Evolutionary conservation across 2,888 invertebrate species (phyloP).

Genomic region (Agrotis clavis): DNA sequence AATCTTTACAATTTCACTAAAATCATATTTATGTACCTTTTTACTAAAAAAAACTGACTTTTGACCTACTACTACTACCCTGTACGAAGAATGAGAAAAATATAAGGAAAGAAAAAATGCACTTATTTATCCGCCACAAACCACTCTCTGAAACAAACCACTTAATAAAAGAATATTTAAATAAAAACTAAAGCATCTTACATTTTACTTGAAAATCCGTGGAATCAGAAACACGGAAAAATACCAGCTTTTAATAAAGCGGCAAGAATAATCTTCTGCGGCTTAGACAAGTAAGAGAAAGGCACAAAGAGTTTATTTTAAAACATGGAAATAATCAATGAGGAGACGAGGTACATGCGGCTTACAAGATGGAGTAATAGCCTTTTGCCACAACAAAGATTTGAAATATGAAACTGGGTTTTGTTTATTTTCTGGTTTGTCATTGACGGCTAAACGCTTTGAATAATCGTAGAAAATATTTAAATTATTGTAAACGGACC

Average conservation of each 20-base stretch:
- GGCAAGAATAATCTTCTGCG: conserved; percentile 66
- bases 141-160: background rate
- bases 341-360: conserved; percentile 40
- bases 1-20: too few relatives aligned
- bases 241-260: conserved; percentile 66
- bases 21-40: too few relatives aligned
- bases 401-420: background rate
- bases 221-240: conserved; percentile 50
- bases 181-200: conserved; percentile 26
- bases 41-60: too few relatives aligned
- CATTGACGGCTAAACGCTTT: background rate
- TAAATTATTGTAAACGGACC: too few relatives aligned
- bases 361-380: conserved; percentile 20
- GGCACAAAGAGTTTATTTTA: conserved; percentile 72
- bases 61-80: too few relatives aligned
- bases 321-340: conserved; percentile 75
- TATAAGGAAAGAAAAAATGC: too few relatives aligned
- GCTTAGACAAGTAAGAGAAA: conserved; percentile 71
- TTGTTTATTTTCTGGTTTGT: background rate
- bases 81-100: too few relatives aligned
- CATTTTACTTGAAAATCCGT: conserved; percentile 43
- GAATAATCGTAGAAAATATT: background rate
- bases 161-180: conserved; percentile 10
- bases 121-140: background rate
- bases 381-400: conserved; percentile 1